Base-by-base conservation (phyloP, 2,797 vertebrate species). In the Crenuchus spilurus region DNA sequence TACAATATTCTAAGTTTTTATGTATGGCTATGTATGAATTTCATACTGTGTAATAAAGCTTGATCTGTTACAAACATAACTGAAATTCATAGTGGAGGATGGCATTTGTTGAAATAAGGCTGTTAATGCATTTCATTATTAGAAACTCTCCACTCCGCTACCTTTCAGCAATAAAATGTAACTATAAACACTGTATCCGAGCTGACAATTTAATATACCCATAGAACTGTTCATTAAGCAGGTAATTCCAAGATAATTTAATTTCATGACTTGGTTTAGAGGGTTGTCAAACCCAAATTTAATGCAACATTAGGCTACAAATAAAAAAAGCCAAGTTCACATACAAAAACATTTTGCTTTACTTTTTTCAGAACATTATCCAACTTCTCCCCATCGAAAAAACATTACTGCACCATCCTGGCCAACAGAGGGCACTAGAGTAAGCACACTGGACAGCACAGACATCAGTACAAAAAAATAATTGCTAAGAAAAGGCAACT, bases 401-500 rank as follows among this genome's bases (percentile, higher is more conserved):
- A 83, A 84, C 84, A 76, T 79, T 79, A 70, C 77, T 72, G 85
- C 84, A 82, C 81, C 85, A 85, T 79, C 82, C 76, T 57, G 75
- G 70, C 83, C 87, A 90, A 90, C 82, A 90, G 88, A 87, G 87
- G 89, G 88, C 82, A 83, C 84, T 87, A 90, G 82, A 90, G 86
- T 87, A 88, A 92, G 88, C 88, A 91, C 74, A 92, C 79, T 86
- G 80, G 87, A 92, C 90, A 91, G 88, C 88, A 93, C 89, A 81
- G 86, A 91, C 84, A 89, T 81, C 86, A 84, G 87, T 92, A 92
- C 87, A 90, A 91, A 91, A 88, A 82, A 44, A 84, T 74, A 87
- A 89, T 72, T 82, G 83, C 86, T 80, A 87, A 90, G 87, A 88
- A 89, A 91, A 93, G 90, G 92, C 90, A 92, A 88, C 88, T 89